These are phyloP conservation scores for Caerostris extrusa DNA, from an alignment of 1,140 invertebrate genomes.

Conservation along the genomic window DNA sequence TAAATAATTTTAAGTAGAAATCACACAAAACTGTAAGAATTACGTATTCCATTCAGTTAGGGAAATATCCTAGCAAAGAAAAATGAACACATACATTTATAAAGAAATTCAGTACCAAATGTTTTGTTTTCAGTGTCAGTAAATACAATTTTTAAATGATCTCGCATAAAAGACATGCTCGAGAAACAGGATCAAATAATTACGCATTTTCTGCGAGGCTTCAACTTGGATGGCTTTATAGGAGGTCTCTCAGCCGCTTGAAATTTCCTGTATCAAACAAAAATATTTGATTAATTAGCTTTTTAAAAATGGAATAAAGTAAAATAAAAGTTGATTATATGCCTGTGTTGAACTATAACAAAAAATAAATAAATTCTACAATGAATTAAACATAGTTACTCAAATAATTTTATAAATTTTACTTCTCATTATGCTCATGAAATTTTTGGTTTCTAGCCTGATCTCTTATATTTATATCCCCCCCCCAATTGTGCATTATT, in stretches of 20 bases:
- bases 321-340: neutral
- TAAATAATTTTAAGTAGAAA: conserved; percentile 76
- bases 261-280: conserved; percentile 85
- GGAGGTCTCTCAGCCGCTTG: conserved; percentile 92
- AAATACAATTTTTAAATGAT: conserved; percentile 60
- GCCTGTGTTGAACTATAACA: too few species aligned
- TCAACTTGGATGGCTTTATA: conserved; percentile 87
- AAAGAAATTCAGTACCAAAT: conserved; percentile 45
- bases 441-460: too few species aligned
- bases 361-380: too few species aligned
- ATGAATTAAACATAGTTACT: too few species aligned
- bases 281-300: neutral
- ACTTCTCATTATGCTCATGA: too few species aligned
- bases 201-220: conserved; percentile 78
- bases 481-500: too few species aligned
- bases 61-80: conserved; percentile 34
- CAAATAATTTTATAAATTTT: too few species aligned
- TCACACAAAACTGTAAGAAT: conserved; percentile 55
- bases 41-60: conserved; percentile 29
- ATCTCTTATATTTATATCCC: too few species aligned
- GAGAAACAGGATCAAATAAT: conserved; percentile 41
- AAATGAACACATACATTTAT: conserved; percentile 55
- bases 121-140: conserved; percentile 39
- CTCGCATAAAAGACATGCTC: conserved; percentile 8
- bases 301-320: neutral